Conservation (phyloP, 2,888 invertebrate species). For the Brenthis hecate region DNA sequence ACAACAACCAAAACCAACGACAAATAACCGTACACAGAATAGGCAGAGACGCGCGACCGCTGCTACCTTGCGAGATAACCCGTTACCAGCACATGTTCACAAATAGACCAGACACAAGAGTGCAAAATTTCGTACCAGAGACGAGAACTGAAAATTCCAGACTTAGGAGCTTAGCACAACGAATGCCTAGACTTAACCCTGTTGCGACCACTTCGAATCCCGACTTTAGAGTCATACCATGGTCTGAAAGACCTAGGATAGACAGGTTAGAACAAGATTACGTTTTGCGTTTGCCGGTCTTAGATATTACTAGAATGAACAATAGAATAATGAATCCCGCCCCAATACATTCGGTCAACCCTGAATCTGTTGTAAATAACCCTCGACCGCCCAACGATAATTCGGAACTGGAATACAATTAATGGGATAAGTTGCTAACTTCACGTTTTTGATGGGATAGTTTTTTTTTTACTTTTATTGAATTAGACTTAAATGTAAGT, state of each 20-base stretch:
- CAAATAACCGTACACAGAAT: constrained; percentile 83
- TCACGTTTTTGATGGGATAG: neutral
- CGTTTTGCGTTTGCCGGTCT: constrained; percentile 59
- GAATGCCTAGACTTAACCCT: constrained; percentile 63
- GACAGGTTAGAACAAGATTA: constrained; percentile 64
- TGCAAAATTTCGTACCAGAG: constrained; percentile 55
- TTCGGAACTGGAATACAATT: constrained; percentile 51
- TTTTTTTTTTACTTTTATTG: neutral
- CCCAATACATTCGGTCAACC: constrained; percentile 48
- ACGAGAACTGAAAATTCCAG: constrained; percentile 57
- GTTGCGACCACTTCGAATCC: constrained; percentile 44
- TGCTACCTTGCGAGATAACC: constrained; percentile 77
- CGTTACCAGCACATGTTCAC: constrained; percentile 73
- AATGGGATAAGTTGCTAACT: constrained; percentile 2
- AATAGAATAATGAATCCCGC: constrained; percentile 49
- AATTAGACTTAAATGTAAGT: neutral
- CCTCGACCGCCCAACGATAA: constrained; percentile 49
- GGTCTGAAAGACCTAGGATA: constrained; percentile 56
- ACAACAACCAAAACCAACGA: constrained; percentile 53
- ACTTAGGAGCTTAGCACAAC: constrained; percentile 59
- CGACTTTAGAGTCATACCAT: constrained; percentile 61
- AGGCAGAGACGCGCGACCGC: constrained; percentile 80
- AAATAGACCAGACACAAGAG: constrained; percentile 48
- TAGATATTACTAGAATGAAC: constrained; percentile 59
- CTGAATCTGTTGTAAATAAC: constrained; percentile 50